Evolutionary conservation across 1,140 invertebrate genomes (phyloP), one percentile per base, ranked within the genome.

Genomic region (Tetramorium parvispinum): DNA sequence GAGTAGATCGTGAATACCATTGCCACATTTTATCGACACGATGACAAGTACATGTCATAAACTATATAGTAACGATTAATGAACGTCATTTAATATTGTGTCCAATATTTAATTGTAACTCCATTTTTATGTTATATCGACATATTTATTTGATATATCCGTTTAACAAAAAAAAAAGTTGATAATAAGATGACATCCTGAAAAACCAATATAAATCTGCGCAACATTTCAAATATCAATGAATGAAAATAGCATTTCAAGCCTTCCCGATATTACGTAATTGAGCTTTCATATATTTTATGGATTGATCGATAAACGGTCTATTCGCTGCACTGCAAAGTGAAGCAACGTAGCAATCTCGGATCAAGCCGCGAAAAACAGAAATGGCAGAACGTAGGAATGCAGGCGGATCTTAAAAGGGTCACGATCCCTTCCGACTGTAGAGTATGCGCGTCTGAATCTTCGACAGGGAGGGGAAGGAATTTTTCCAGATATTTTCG

Each of bases 401-500:
- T 75, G 79, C 27, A 75, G 51, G 24, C 68, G 40, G 13, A 37
- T 57, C 53, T 46, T 75, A 73, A 85, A 85, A 85, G 82, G 82
- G 61, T 85, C 82, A 46, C 59, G 73, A 85, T 78, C 73, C 61
- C 21, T 77, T 78, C 37, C 61, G 73, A 65, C 77, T 81, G 63
- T 16, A 61, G 46, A 51, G 51, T 71, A 43, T 57, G 71, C 57
- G 49, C 21, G 43, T 51, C 57, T 85, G 65, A 83, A 73, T 85
- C 37, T 57, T 57, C 55, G 59, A 65, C 46, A 6, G 51, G 3
- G n/a, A 81, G 21, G 8, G 77, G n/a, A 49, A 87, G n/a, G 86
- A 85, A 68, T 85, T 85, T 70, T 76, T 85, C 70, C 46, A 78
- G 59, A 79, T 70, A 78, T 49, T 79, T 79, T 86, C 63, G 76